Conservation (phyloP, 2,797 vertebrate species). For the Enteromius mattozi region DNA sequence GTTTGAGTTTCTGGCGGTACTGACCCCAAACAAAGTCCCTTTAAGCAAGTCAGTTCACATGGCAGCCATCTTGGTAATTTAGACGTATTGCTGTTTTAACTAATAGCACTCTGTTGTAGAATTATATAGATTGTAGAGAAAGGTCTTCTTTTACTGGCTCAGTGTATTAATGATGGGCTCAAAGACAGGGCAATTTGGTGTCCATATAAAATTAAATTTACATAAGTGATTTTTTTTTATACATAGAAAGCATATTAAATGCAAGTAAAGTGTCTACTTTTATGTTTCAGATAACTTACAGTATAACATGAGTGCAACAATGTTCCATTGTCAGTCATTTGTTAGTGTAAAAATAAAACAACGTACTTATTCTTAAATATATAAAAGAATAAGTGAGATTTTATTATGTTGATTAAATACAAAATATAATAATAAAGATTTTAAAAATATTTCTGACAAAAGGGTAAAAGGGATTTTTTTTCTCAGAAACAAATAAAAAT, state of each 20-base stretch:
- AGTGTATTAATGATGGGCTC: neutral
- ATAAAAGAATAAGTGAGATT: neutral
- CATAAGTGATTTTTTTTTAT: neutral
- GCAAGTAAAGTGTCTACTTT: neutral
- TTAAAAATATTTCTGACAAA: neutral
- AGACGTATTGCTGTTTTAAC: slow-evolving; percentile 20
- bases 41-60: neutral
- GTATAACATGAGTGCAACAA: neutral
- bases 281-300: neutral
- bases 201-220: neutral
- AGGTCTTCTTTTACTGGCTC: neutral
- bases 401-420: neutral
- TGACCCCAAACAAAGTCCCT: neutral
- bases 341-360: neutral
- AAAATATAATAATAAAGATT: neutral
- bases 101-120: neutral
- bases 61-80: neutral
- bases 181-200: neutral
- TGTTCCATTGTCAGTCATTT: neutral
- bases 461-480: neutral
- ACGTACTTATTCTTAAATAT: neutral
- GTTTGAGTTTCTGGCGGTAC: neutral
- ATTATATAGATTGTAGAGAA: neutral
- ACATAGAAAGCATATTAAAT: neutral
- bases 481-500: neutral